Evolutionary conservation across 2,888 invertebrate genomes (phyloP), one percentile per base, ranked within the genome.

Genomic region (Nomada lathburiana): DNA sequence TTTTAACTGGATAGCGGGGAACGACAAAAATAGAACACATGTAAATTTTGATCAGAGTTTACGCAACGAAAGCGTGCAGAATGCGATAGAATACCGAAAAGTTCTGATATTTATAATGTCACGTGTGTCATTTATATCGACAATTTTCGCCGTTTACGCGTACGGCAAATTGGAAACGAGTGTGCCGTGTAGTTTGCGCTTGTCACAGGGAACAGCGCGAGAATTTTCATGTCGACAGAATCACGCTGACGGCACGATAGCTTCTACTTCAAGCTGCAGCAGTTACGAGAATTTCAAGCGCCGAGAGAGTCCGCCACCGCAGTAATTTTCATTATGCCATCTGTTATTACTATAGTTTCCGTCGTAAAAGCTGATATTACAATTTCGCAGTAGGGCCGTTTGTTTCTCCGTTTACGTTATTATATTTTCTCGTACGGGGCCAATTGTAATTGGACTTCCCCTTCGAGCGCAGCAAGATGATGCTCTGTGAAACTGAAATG

Each of bases 131-230:
- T 79, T 79, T 72, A 65, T n/a, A 70, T n/a, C 53, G 47, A 13
- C n/a, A 20, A 44, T 63, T 67, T 57, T 42, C 26, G 7, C 18
- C 36, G 67, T 23, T 29, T 55, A 52, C 60, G 13, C 29, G 62
- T n/a, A 13, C 57, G 67, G 36, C 53, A 67, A 68, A 80, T 79
- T 79, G 72, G 36, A 80, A 71, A 71, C 65, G 72, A 72, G 62
- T 10, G 29, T 42, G 44, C 11, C 52, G 13, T 29, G 52, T 62
- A 60, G 53, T 62, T 70, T 29, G 23, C 65, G 55, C 52, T 80
- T 65, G 60, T 71, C 65, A 55, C 55, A 4, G 18, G 11, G 20
- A 18, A 20, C 3, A 47, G 2, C 2, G 18, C 4, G 5, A 57
- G 68, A 47, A 78, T 78, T 80, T 78, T 62, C 79, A 7, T 52